phyloP scores from a whole-genome alignment of 2,888 invertebrate species.

The Bugulina stolonifera region DNA sequence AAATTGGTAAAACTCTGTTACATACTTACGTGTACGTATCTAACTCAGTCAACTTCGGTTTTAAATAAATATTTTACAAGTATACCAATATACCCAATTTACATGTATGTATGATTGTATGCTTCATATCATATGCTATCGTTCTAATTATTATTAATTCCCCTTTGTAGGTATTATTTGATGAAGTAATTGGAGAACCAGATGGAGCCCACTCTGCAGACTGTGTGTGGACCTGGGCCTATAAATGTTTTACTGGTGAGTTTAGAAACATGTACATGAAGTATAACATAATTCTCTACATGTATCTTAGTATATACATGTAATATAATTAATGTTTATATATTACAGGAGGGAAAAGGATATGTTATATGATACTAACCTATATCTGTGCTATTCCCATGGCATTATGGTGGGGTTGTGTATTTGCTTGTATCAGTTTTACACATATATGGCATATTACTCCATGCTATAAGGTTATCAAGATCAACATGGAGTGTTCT shows the following conservation, averaged over 20 bases:
- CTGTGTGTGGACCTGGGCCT: constrained; percentile 66
- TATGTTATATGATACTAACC: constrained; percentile 65
- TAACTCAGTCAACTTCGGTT: too few species aligned
- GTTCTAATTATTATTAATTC: too few species aligned
- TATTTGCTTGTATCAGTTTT: constrained; percentile 56
- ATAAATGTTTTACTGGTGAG: constrained; percentile 59
- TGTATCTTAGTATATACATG: too few species aligned
- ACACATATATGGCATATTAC: constrained; percentile 68
- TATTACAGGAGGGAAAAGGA: constrained; percentile 58
- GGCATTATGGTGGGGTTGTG: constrained; percentile 58
- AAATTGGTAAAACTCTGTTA: too few species aligned
- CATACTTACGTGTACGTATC: too few species aligned
- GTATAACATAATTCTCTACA: too few species aligned
- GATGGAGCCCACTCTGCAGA: constrained; percentile 54
- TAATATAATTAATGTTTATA: background rate
- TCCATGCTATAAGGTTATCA: constrained; percentile 63
- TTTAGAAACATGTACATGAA: too few species aligned
- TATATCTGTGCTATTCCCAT: constrained; percentile 64
- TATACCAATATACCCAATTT: too few species aligned
- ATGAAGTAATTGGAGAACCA: constrained; percentile 36
- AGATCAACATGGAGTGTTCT: constrained; percentile 63
- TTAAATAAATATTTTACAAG: too few species aligned
- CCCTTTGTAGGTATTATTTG: constrained; percentile 54
- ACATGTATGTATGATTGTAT: too few species aligned
- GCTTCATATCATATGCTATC: too few species aligned